Base-by-base conservation (phyloP, 2,888 invertebrate genomes). In the Empis livida region DNA sequence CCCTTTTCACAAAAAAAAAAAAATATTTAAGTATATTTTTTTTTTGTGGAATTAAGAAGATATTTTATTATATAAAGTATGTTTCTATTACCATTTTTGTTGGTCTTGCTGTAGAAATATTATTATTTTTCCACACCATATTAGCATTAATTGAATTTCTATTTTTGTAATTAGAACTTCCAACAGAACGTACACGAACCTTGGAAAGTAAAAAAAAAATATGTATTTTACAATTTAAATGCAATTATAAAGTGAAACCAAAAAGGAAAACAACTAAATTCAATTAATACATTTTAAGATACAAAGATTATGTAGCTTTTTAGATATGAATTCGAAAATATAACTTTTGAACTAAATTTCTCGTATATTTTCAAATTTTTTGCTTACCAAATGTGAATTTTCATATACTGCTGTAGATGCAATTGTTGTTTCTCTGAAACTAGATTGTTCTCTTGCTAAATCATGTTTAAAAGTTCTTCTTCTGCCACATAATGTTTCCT, bases 401-500 rank as follows among this genome's bases (percentile, higher is more conserved):
- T 41, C 41, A 14, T n/a, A 41, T 41, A 57, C 58, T 15, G 59
- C 54, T 13, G 59, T 61, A 3, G 60, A 55, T 11, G 61, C 59
- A 16, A 59, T 71, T 46, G 72, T 75, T n/a, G 77, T 76, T 52
- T 80, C 74, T 45, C 79, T 69, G 60, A 81, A 69, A 64, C 78
- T 76, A 53, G 79, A 74, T 55, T 78, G 76, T 42, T 78, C 78
- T n/a, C 74, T 65, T 48, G 71, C 71, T 54, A 73, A 74, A 43
- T 73, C 74, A 56, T 71, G 74, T 48, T 63, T 67, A 47, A 70
- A 67, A 1, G 62, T 61, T 2, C 67, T 67, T 30, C 64, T 65
- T 39, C 71, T 72, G 54, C 83, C 80, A 64, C 82, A 82, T 46
- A 87, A 72, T 0, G 84, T 83, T 60, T 83, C 81, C 51, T 77